phyloP scores from a whole-genome alignment of 2,113 vertebrate species.

The Stomatorhinus ivindoensis region DNA sequence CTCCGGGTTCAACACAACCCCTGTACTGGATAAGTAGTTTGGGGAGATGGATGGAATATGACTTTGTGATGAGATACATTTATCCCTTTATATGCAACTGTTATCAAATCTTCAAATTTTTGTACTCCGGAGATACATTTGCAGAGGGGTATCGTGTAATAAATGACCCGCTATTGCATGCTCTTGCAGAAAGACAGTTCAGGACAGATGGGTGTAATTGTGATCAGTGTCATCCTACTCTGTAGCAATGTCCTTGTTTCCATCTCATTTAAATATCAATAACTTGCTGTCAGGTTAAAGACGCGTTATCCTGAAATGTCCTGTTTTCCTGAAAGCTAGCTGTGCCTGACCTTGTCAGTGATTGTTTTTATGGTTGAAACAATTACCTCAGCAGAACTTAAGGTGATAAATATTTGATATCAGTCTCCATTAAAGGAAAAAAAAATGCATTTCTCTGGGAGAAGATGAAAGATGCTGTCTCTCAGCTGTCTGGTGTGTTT shows the following conservation, averaged over 20 bases:
- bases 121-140: not conserved
- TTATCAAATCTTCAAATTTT: not conserved
- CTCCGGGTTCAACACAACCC: not conserved
- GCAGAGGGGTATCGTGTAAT: not conserved
- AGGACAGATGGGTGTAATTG: slow-evolving; percentile 14
- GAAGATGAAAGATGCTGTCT: slow-evolving; percentile 33
- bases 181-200: not conserved
- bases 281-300: slow-evolving; percentile 38
- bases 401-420: slow-evolving; percentile 45
- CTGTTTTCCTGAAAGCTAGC: not conserved
- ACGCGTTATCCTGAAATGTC: slow-evolving; percentile 30
- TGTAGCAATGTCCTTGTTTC: not conserved
- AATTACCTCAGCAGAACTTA: slow-evolving; percentile 33
- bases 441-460: slow-evolving; percentile 19
- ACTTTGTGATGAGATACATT: not conserved
- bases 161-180: not conserved
- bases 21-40: not conserved
- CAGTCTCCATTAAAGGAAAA: slow-evolving; percentile 38
- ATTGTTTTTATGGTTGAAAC: slow-evolving; percentile 26
- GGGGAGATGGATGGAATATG: not conserved
- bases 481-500: slow-evolving; percentile 31
- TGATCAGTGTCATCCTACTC: slow-evolving; percentile 24
- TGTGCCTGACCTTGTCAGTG: not conserved
- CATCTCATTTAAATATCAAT: slow-evolving; percentile 27
- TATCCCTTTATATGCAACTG: not conserved